Percentiles rank a stretch among this genome's conserved stretches.
Evolutionary conservation across 2,888 invertebrate genomes (phyloP).

Genomic region (Pollenia griseotomentosa): DNA sequence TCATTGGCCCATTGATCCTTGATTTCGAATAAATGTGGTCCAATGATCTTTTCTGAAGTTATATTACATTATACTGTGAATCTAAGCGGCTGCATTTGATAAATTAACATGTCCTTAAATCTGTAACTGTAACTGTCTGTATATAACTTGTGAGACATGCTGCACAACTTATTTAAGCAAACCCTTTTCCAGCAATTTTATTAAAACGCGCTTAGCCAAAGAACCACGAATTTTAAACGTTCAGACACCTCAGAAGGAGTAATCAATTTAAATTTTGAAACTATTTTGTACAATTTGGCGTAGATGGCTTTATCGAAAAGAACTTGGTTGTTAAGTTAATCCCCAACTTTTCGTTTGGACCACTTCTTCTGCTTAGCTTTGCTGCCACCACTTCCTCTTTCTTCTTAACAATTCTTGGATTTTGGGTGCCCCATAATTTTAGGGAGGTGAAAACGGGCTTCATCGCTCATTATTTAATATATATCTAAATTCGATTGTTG

Average conservation of each 20-base stretch:
- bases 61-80: too few relatives aligned
- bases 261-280: conserved; percentile 98
- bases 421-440: too few relatives aligned
- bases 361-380: conserved; percentile 99
- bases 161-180: conserved; percentile 97
- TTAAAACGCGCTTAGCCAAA: conserved; percentile 96
- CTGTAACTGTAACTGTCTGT: conserved; percentile 88
- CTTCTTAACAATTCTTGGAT: conserved; percentile 87
- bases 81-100: conserved; percentile 2
- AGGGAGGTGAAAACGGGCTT: too few relatives aligned
- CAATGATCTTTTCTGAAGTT: too few relatives aligned
- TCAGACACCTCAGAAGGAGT: conserved; percentile 99
- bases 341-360: conserved; percentile 99
- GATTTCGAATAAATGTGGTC: too few relatives aligned
- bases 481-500: too few relatives aligned
- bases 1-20: too few relatives aligned
- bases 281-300: conserved; percentile 98
- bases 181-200: conserved; percentile 97
- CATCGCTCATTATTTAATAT: too few relatives aligned
- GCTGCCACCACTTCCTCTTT: conserved; percentile 97
- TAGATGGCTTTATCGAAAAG: conserved; percentile 99
- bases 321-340: conserved; percentile 99
- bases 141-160: conserved; percentile 98
- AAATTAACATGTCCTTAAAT: conserved; percentile 42
- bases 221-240: conserved; percentile 98